Evolutionary conservation across 2,797 vertebrate species (phyloP).

Genomic region (Astyanax mexicanus): DNA sequence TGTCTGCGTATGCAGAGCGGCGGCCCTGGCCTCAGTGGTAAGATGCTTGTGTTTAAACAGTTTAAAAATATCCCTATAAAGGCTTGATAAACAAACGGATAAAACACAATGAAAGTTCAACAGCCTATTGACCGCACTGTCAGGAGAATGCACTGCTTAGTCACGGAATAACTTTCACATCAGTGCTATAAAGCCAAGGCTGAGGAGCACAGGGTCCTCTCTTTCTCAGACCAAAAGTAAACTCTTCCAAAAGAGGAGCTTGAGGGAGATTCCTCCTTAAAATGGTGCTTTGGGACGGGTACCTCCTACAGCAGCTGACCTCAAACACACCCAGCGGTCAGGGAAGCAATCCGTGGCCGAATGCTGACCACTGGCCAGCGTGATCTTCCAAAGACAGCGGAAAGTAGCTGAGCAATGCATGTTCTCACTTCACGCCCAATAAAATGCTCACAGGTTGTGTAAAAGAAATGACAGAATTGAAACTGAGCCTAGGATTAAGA

Average conservation of each 20-base stretch:
- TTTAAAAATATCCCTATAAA: conserved; percentile 30
- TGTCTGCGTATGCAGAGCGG: too few relatives aligned
- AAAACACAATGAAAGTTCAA: conserved; percentile 7
- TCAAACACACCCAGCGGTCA: conserved; percentile 13
- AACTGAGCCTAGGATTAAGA: neutral
- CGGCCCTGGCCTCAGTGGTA: neutral
- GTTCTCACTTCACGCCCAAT: neutral
- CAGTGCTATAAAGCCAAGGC: neutral
- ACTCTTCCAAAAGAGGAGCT: neutral
- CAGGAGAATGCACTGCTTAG: neutral
- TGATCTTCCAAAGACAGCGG: conserved; percentile 5
- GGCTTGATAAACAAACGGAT: neutral
- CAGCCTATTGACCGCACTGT: neutral
- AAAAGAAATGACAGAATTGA: neutral
- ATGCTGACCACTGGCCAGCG: conserved; percentile 9
- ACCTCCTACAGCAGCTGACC: neutral
- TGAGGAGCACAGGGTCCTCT: conserved; percentile 6
- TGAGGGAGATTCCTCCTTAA: conserved; percentile 11
- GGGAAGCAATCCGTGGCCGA: neutral
- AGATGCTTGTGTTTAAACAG: conserved; percentile 33
- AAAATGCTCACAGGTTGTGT: neutral
- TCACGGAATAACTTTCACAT: conserved; percentile 13
- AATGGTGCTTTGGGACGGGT: neutral
- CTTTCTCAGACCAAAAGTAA: conserved; percentile 26
- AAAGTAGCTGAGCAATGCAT: conserved; percentile 1